These are phyloP conservation scores for Leguminivora glycinivorella DNA, from an alignment of 1,140 invertebrate genomes.

Conservation along the genomic window DNA sequence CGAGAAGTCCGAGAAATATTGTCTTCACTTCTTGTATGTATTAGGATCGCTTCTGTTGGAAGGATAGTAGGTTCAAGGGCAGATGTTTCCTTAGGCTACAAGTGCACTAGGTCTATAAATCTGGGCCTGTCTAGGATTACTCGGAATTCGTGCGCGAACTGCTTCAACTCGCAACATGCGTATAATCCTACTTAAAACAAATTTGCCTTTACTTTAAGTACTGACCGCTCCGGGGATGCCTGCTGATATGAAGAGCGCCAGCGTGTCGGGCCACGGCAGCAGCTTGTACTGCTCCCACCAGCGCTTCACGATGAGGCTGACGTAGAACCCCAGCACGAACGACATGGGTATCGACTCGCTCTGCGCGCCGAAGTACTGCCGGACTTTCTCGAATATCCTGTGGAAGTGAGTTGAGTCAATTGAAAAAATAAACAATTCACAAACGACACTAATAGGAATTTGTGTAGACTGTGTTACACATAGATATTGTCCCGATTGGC, in stretches of 20 bases:
- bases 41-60: too few species aligned
- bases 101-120: too few species aligned
- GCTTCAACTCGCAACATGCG: not conserved
- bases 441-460: too few species aligned
- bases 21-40: too few species aligned
- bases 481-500: too few species aligned
- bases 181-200: slow-evolving; percentile 12
- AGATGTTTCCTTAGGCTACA: too few species aligned
- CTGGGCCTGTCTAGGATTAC: too few species aligned
- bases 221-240: slow-evolving; percentile 94
- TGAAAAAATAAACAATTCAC: too few species aligned
- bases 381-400: slow-evolving; percentile 90
- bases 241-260: slow-evolving; percentile 93
- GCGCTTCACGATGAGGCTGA: slow-evolving; percentile 92
- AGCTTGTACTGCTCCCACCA: slow-evolving; percentile 96
- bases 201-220: slow-evolving; percentile 58
- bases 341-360: slow-evolving; percentile 94
- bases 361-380: slow-evolving; percentile 88
- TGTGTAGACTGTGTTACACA: too few species aligned
- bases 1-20: too few species aligned
- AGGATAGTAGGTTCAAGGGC: too few species aligned
- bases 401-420: slow-evolving; percentile 51
- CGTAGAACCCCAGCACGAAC: slow-evolving; percentile 96
- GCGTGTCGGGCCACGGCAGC: slow-evolving; percentile 93
- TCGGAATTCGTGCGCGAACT: not conserved